phyloP scores from a whole-genome alignment of 2,113 vertebrate genomes.

The Suricata suricatta region DNA sequence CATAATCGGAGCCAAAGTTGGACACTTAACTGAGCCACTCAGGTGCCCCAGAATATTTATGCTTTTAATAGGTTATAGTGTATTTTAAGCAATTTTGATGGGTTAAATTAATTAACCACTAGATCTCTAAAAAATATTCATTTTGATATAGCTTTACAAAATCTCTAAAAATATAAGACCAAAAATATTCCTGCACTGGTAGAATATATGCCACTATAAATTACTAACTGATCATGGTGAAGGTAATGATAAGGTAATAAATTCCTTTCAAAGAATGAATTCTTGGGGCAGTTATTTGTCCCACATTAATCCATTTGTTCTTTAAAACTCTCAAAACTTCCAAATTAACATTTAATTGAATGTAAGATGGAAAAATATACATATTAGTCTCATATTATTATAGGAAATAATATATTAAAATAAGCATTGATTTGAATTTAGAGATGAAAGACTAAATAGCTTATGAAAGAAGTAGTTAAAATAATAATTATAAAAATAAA shows the following conservation, averaged over 20 bases:
- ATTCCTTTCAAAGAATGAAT: background rate
- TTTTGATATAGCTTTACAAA: background rate
- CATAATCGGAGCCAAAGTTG: too few relatives aligned
- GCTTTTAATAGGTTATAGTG: background rate
- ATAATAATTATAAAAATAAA: background rate
- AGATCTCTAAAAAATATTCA: background rate
- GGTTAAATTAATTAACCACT: background rate
- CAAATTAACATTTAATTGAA: background rate
- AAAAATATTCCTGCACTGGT: background rate
- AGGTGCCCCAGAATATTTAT: background rate
- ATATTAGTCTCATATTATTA: background rate
- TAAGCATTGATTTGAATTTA: background rate
- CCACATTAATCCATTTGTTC: background rate
- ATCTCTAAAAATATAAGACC: background rate
- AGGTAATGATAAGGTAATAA: background rate
- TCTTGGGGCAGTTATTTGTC: background rate
- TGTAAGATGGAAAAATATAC: background rate
- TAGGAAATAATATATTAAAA: background rate
- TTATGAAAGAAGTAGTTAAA: background rate
- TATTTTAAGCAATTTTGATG: background rate
- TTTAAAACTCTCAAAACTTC: background rate
- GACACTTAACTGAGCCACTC: too few relatives aligned
- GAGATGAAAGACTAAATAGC: background rate
- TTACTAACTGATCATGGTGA: background rate
- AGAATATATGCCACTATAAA: background rate